Percentiles rank a stretch among this genome's conserved stretches.
These are phyloP conservation scores for Hippopotamyrus pictus DNA, from an alignment of 2,797 vertebrate species.

Conservation along the genomic window DNA sequence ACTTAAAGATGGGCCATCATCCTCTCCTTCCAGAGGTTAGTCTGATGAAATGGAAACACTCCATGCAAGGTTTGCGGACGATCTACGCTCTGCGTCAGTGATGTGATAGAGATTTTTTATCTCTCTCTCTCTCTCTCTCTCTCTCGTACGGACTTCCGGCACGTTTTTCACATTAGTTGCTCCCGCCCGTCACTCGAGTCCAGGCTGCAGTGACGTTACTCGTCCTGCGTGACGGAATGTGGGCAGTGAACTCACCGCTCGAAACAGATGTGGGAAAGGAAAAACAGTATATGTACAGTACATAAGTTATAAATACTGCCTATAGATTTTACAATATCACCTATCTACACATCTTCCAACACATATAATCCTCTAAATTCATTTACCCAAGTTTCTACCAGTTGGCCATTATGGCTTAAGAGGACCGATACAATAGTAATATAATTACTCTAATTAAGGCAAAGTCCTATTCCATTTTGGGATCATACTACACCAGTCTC, in stretches of 20 bases:
- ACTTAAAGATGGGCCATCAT: neutral
- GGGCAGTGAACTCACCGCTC: neutral
- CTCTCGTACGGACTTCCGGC: neutral
- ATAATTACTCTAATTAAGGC: conserved; percentile 65
- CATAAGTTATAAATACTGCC: conserved; percentile 26
- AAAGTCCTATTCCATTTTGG: conserved; percentile 45
- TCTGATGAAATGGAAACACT: neutral
- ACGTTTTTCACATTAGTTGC: neutral
- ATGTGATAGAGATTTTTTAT: too few species aligned
- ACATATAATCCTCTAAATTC: conserved; percentile 23
- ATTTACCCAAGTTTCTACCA: conserved; percentile 35
- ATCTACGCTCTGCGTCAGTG: neutral
- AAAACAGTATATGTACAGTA: conserved; percentile 27
- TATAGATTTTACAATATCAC: conserved; percentile 31
- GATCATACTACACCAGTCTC: conserved; percentile 27
- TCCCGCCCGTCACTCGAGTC: neutral
- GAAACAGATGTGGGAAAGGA: conserved; percentile 17
- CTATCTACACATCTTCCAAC: neutral
- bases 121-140: too few species aligned
- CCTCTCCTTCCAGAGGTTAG: neutral
- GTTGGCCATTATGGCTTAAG: conserved; percentile 64
- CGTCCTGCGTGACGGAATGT: conserved; percentile 17
- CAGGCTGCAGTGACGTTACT: neutral
- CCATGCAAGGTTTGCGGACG: neutral
- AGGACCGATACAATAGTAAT: conserved; percentile 26